Conservation (phyloP, 2,113 vertebrate species). For the Pampusana beccarii region DNA sequence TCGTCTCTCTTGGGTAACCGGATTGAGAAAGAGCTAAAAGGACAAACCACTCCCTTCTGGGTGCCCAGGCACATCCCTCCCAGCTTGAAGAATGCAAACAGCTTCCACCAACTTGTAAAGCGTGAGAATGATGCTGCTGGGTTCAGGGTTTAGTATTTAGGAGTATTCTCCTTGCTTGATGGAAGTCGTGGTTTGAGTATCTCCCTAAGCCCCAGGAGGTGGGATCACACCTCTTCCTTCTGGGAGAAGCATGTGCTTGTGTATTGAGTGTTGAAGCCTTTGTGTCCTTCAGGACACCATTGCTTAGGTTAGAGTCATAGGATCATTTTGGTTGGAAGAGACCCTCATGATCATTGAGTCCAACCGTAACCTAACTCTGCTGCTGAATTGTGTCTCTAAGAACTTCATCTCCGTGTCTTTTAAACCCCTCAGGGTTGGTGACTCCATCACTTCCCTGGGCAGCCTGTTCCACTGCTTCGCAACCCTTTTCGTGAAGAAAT, state of each 20-base stretch:
- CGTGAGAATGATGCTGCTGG: background rate
- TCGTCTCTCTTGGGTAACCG: background rate
- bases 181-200: background rate
- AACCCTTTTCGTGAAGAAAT: too few species aligned
- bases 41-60: background rate
- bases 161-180: background rate
- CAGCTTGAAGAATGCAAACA: background rate
- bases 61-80: background rate
- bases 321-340: too few species aligned
- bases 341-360: too few species aligned
- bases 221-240: background rate
- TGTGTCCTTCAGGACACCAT: background rate
- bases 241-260: accelerated
- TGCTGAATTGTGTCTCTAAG: too few species aligned
- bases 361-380: too few species aligned
- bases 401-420: too few species aligned
- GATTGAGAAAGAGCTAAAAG: conserved; percentile 16
- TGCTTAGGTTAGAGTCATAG: background rate
- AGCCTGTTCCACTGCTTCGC: too few species aligned
- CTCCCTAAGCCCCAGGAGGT: background rate
- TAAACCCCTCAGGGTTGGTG: too few species aligned
- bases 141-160: background rate
- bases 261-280: background rate
- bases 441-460: too few species aligned
- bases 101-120: background rate